These are phyloP conservation scores for Sternarchorhynchus goeldii DNA, from an alignment of 2,797 vertebrate genomes.

Conservation along the genomic window DNA sequence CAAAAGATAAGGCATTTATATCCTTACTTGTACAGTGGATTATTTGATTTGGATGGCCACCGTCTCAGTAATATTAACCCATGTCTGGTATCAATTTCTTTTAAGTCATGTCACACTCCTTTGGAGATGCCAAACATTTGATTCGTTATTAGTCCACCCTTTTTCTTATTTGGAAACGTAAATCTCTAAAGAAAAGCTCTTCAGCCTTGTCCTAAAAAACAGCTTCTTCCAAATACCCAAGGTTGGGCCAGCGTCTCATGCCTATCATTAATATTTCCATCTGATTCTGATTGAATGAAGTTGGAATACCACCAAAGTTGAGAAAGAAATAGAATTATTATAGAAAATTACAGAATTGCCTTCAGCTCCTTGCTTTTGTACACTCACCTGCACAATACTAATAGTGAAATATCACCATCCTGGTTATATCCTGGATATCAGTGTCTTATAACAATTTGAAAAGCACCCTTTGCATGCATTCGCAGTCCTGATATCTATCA, in stretches of 20 bases:
- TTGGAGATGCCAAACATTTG: conserved; percentile 45
- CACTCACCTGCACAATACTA: background rate
- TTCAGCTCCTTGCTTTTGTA: background rate
- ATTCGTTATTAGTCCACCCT: conserved; percentile 32
- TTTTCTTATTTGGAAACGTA: conserved; percentile 33
- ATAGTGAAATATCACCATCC: background rate
- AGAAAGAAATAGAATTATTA: too few relatives aligned
- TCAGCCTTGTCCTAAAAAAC: conserved; percentile 4
- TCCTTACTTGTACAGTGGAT: conserved; percentile 29
- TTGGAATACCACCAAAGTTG: background rate
- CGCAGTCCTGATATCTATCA: background rate
- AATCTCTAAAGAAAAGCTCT: conserved; percentile 17
- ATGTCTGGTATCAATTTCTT: conserved; percentile 42
- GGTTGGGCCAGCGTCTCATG: background rate
- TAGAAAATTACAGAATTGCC: background rate
- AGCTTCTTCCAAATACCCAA: background rate
- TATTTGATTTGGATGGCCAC: conserved; percentile 53
- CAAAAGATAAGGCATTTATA: conserved; percentile 46
- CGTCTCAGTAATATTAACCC: conserved; percentile 34
- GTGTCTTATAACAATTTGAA: background rate
- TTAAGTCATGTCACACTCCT: conserved; percentile 35
- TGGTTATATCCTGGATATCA: background rate
- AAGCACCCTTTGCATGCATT: background rate
- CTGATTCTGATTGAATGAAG: background rate
- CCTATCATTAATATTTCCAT: too few relatives aligned